phyloP scores from a whole-genome alignment of 2,797 vertebrate genomes.

The Oreochromis mossambicus region DNA sequence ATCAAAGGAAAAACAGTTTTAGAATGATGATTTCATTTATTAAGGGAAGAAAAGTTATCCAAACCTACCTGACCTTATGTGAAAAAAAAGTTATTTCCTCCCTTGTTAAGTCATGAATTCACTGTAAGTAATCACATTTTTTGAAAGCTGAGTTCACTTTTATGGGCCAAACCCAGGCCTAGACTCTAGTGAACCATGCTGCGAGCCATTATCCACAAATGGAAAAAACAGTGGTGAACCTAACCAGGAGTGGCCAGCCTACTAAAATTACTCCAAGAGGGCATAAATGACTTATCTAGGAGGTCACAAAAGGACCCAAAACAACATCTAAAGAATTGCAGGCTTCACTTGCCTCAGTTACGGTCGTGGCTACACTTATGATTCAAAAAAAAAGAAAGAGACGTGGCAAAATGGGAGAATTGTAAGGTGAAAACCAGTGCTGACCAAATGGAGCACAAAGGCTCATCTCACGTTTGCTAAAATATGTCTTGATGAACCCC shows the following conservation, averaged over 20 bases:
- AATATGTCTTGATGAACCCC: neutral
- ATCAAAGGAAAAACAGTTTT: neutral
- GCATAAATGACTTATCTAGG: neutral
- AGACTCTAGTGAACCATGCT: neutral
- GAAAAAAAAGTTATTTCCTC: neutral
- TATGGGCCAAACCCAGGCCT: neutral
- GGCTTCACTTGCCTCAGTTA: neutral
- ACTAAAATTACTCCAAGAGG: neutral
- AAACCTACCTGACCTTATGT: neutral
- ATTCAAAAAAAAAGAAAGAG: neutral
- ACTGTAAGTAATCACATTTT: neutral
- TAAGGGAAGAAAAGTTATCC: neutral
- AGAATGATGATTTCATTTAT: neutral
- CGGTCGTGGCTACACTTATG: rapidly evolving
- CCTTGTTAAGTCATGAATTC: neutral
- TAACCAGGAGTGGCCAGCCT: neutral
- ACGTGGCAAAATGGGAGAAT: rapidly evolving
- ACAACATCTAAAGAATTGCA: neutral
- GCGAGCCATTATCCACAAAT: rapidly evolving
- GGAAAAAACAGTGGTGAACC: neutral
- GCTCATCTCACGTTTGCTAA: neutral
- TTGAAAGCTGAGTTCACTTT: neutral
- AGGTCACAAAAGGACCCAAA: neutral
- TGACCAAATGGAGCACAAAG: neutral
- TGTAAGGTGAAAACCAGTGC: neutral